phyloP scores from a whole-genome alignment of 2,113 vertebrate genomes.

The Leucosticte australis region DNA sequence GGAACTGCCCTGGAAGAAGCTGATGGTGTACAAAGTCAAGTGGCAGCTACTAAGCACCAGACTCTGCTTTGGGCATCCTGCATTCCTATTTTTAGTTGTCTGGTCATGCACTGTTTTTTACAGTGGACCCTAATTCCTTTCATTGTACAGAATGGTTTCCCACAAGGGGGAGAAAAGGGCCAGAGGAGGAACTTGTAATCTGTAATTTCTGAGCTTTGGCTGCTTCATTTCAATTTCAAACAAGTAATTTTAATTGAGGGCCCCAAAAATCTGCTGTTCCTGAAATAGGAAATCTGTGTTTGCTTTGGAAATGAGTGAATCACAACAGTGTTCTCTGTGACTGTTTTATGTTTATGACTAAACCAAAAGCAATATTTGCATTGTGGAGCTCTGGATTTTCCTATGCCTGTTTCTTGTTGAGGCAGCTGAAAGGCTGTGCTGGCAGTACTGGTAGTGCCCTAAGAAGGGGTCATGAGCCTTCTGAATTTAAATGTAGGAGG shows the following conservation, averaged over 20 bases:
- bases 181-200: not conserved
- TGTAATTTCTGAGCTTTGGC: slow-evolving; percentile 22
- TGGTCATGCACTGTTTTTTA: not conserved
- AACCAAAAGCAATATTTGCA: not conserved
- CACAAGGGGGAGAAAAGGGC: not conserved
- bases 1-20: not conserved
- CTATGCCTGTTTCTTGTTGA: not conserved
- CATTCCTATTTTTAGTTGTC: not conserved
- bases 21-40: not conserved
- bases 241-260: not conserved
- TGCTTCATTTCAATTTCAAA: slow-evolving; percentile 14
- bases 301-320: slow-evolving; percentile 10
- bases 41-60: not conserved
- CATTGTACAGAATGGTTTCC: not conserved
- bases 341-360: slow-evolving; percentile 24
- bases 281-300: slow-evolving; percentile 1
- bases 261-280: not conserved
- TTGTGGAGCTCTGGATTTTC: not conserved
- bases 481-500: not conserved
- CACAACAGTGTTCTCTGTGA: not conserved
- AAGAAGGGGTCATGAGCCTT: not conserved
- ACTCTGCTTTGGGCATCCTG: not conserved
- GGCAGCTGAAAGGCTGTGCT: not conserved
- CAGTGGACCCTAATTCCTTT: not conserved
- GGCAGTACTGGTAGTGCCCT: not conserved